Percentiles rank a stretch among this genome's conserved stretches.
Evolutionary conservation across 37 sponge, comb jelly and placozoan genomes (phyloP).

Genomic region (Halisarca cf. caerulea): DNA sequence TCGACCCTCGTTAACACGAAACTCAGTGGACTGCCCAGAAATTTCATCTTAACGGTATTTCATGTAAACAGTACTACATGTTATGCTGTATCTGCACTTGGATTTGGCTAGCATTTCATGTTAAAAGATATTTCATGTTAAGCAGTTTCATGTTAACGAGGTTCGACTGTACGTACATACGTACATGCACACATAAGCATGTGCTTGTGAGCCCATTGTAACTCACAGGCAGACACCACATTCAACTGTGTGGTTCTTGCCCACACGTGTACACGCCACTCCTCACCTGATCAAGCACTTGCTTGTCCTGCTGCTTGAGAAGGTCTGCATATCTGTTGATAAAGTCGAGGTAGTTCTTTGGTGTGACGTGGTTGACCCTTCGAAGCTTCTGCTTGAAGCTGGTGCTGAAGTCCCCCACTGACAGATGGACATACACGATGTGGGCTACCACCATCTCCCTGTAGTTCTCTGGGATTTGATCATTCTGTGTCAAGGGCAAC

Average conservation of each 20-base stretch:
- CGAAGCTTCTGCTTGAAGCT: conserved; percentile 89
- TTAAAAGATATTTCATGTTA: too few relatives aligned
- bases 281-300: conserved; percentile 66
- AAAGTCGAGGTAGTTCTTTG: conserved; percentile 99
- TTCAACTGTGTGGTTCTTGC: too few relatives aligned
- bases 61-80: too few relatives aligned
- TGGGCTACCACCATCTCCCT: conserved; percentile 82
- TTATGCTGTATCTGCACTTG: too few relatives aligned
- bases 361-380: conserved; percentile 96
- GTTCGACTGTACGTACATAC: too few relatives aligned
- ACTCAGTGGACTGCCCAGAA: too few relatives aligned
- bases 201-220: background rate
- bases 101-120: too few relatives aligned
- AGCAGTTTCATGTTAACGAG: too few relatives aligned
- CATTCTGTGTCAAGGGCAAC: conserved; percentile 55
- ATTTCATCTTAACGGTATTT: too few relatives aligned
- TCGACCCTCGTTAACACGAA: too few relatives aligned
- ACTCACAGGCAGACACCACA: too few relatives aligned
- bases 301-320: conserved; percentile 90
- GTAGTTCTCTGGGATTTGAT: conserved; percentile 80
- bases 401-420: conserved; percentile 81
- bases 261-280: background rate
- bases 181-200: background rate
- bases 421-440: conserved; percentile 93
- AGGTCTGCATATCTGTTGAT: conserved; percentile 86